Percentiles rank a stretch among this genome's conserved stretches.
Evolutionary conservation across 1,140 invertebrate genomes (phyloP).

Genomic region (Nasonia longicornis): DNA sequence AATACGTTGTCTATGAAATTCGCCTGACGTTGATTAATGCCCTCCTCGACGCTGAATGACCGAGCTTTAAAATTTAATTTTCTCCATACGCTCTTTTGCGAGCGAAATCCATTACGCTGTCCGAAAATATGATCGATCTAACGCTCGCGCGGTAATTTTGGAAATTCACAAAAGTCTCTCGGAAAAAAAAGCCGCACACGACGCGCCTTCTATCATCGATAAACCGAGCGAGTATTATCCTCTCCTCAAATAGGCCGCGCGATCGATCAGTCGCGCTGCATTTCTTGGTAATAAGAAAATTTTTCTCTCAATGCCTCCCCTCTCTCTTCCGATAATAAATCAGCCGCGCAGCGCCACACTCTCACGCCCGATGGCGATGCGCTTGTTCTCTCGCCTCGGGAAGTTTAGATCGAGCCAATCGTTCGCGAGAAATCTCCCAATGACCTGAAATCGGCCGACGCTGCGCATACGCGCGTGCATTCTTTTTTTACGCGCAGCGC

Average conservation of each 20-base stretch:
- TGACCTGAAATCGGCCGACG: constrained; percentile 13
- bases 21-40: constrained; percentile 28
- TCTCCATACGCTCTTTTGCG: not conserved
- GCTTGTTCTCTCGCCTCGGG: constrained; percentile 13
- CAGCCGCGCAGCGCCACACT: not conserved
- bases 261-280: constrained; percentile 13
- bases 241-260: not conserved
- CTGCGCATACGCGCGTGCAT: not conserved
- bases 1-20: constrained; percentile 21
- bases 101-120: constrained; percentile 11
- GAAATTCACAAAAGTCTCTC: not conserved
- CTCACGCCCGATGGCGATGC: constrained; percentile 9
- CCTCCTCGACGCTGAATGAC: not conserved
- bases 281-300: constrained; percentile 40
- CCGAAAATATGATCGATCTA: constrained; percentile 2
- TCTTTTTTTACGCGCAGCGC: not conserved
- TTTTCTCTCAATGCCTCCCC: constrained; percentile 42
- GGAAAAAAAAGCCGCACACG: no score
- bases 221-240: not conserved
- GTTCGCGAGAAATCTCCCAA: constrained; percentile 25
- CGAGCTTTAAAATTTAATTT: constrained; percentile 21
- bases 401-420: constrained; percentile 37
- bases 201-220: no score
- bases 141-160: not conserved
- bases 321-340: constrained; percentile 30